Conservation (phyloP, 2,113 vertebrate genomes). For the Grammomys surdaster region DNA sequence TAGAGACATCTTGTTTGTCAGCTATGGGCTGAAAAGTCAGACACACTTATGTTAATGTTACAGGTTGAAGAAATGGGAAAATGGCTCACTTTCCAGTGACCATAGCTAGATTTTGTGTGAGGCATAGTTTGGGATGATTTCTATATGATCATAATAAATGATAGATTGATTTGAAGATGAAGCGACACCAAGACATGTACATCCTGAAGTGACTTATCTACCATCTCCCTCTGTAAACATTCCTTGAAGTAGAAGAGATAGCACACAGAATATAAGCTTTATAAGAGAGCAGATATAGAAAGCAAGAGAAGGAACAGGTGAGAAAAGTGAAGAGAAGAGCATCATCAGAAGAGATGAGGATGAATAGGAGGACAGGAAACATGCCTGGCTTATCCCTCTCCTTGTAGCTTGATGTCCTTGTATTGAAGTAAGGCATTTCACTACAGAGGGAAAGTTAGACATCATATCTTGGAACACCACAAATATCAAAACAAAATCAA, state of each 20-base stretch:
- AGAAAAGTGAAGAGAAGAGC: background rate
- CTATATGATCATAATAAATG: background rate
- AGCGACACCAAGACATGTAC: background rate
- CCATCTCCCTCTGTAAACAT: background rate
- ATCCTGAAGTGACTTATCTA: background rate
- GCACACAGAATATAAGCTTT: too few relatives aligned
- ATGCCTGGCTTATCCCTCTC: background rate
- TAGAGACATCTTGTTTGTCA: background rate
- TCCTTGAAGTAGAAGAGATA: background rate
- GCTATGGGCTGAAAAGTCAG: background rate
- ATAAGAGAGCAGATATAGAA: background rate
- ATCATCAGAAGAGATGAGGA: too few relatives aligned
- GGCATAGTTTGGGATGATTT: background rate
- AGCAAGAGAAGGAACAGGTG: background rate
- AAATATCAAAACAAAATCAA: background rate
- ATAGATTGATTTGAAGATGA: background rate
- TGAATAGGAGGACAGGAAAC: too few relatives aligned
- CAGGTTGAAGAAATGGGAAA: rapidly evolving
- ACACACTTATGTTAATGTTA: too few relatives aligned
- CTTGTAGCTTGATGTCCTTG: background rate
- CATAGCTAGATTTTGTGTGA: background rate
- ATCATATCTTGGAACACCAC: rapidly evolving
- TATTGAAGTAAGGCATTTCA: background rate
- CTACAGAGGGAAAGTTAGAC: background rate
- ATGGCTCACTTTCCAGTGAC: too few relatives aligned